phyloP scores from a whole-genome alignment of 2,113 vertebrate species.

The Lepidothrix coronata region DNA sequence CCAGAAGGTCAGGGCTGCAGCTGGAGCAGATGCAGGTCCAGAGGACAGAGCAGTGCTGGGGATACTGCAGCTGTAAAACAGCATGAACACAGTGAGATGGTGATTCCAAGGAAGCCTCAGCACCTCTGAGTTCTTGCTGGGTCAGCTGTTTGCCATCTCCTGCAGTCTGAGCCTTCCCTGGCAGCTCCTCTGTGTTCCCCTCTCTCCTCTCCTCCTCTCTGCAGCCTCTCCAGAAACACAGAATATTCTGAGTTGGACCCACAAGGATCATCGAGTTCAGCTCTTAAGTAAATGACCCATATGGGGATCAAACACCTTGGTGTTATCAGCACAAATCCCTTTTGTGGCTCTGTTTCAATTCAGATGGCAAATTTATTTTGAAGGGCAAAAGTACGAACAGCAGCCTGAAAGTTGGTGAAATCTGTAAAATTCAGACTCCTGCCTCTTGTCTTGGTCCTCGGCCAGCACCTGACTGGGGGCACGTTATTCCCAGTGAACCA shows the following conservation, averaged over 20 bases:
- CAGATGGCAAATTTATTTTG: not conserved
- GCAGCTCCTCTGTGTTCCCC: accelerated
- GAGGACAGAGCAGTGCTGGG: not conserved
- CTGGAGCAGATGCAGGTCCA: not conserved
- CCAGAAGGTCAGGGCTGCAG: not conserved
- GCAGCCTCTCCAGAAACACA: not conserved
- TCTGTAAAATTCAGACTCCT: not conserved
- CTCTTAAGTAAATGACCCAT: not conserved
- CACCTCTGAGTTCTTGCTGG: not conserved
- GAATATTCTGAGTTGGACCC: not conserved
- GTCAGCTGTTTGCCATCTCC: not conserved
- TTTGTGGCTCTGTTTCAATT: accelerated
- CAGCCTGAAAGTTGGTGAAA: not conserved
- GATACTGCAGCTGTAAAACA: not conserved
- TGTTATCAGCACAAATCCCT: not conserved
- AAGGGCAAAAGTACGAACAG: not conserved
- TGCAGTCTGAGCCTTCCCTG: not conserved
- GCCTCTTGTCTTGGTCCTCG: not conserved
- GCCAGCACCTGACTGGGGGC: not conserved
- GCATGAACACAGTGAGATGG: not conserved
- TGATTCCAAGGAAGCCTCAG: not conserved
- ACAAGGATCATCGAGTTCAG: not conserved
- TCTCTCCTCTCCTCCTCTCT: not conserved
- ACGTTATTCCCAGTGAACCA: accelerated
- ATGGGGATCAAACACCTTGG: not conserved